Percentiles rank a stretch among this genome's conserved stretches.
These are phyloP conservation scores for Limnephilus auricula DNA, from an alignment of 2,888 invertebrate genomes.

Conservation along the genomic window DNA sequence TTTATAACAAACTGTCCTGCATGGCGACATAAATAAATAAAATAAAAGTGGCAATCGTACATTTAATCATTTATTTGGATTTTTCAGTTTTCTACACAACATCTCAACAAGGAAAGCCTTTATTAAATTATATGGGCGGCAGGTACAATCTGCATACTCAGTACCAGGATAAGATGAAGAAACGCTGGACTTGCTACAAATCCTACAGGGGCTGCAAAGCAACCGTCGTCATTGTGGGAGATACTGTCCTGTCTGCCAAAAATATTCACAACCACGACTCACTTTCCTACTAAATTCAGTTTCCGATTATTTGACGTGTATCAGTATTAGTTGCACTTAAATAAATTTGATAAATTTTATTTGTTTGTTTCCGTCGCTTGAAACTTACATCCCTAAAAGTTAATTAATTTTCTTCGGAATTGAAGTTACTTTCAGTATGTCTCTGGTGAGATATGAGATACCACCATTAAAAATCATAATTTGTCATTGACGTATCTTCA, in stretches of 20 bases:
- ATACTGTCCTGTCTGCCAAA: slow-evolving; percentile 7
- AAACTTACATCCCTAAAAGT: no score
- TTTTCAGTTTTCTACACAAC: not conserved
- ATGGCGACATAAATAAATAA: no score
- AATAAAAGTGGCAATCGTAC: no score
- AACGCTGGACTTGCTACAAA: slow-evolving; percentile 43
- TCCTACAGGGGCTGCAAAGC: slow-evolving; percentile 38
- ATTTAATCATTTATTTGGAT: not conserved
- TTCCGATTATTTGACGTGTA: not conserved
- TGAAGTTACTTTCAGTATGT: no score
- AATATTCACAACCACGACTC: slow-evolving; percentile 31
- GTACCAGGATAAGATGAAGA: slow-evolving; percentile 12
- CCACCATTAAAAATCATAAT: no score
- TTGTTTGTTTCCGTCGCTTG: no score
- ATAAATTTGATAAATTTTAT: not conserved
- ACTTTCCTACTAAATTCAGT: not conserved
- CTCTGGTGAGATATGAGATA: no score
- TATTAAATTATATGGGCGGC: not conserved
- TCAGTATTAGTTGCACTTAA: not conserved
- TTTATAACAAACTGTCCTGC: no score
- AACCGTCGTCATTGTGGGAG: not conserved
- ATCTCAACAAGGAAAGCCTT: not conserved
- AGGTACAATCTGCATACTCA: not conserved
- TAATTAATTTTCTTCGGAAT: no score
- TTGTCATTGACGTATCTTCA: no score